phyloP scores from a whole-genome alignment of 1,140 invertebrate genomes.

The Drosophila ananassae region DNA sequence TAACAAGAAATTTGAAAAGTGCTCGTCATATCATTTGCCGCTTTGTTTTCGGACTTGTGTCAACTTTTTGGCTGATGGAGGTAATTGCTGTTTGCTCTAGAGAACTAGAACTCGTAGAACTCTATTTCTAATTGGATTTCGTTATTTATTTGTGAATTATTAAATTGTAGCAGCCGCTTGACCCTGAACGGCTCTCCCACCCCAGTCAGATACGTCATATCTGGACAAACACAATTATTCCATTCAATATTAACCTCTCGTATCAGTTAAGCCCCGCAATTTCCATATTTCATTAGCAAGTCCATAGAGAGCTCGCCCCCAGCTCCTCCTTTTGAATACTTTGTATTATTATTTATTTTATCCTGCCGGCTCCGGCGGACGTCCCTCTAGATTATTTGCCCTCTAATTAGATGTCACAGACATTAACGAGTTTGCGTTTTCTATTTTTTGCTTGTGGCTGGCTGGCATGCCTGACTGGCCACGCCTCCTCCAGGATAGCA shows the following conservation, averaged over 20 bases:
- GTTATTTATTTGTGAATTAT: constrained; percentile 2
- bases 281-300: constrained; percentile 7
- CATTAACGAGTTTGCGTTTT: constrained; percentile 21
- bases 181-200: not conserved
- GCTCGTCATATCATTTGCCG: constrained; percentile 54
- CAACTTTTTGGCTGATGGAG: constrained; percentile 16
- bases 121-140: constrained; percentile 1
- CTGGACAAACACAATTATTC: constrained; percentile 22
- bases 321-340: constrained; percentile 6
- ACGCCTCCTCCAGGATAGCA: constrained; percentile 35
- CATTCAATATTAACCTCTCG: not conserved
- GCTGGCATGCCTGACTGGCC: constrained; percentile 40
- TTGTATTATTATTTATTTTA: constrained; percentile 30
- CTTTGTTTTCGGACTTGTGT: constrained; percentile 31
- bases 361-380: not conserved
- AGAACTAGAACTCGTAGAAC: not conserved
- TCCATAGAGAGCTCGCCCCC: not conserved
- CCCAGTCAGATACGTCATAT: not conserved
- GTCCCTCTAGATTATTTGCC: constrained; percentile 42
- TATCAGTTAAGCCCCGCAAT: constrained; percentile 2
- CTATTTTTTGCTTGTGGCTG: constrained; percentile 34
- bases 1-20: constrained; percentile 75
- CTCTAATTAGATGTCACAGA: constrained; percentile 62
- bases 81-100: constrained; percentile 28
- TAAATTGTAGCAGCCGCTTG: not conserved